Base-by-base conservation (phyloP, 2,797 vertebrate genomes). In the Melanotaenia boesemani region DNA sequence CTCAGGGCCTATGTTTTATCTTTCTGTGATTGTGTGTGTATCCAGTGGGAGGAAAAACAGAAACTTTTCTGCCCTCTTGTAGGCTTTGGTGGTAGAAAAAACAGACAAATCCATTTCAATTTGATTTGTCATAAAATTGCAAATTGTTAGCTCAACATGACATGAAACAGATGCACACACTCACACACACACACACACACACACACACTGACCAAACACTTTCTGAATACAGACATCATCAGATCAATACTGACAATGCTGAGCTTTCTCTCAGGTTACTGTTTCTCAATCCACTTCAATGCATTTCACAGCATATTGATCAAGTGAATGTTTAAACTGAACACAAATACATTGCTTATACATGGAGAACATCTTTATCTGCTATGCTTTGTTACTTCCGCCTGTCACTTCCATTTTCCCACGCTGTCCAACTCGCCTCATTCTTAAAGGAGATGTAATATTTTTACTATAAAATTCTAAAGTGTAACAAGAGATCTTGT, bases 61-160 rank as follows among this genome's bases (percentile, higher is more conserved):
- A 57, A 39, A 73, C 36, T 36, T 5, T 67, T 13, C 69, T 67
- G 54, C 24, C 71, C 72, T 84, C 58, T 71, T 34, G 8, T 65
- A 72, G 62, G 18, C 24, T 69, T 79, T 37, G 62, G 20, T 46
- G 20, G 8, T 20, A 32, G 72, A 79, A 81, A 84, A 60, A 13
- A 52, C 37, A 81, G 63, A 79, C 69, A 58, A 85, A 60, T 72
- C 72, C 71, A 86, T 86, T 83, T 85, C 26, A 63, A 76, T 89
- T 81, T 86, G 81, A 90, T 84, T 82, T 80, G 85, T 84, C 73
- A 67, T 81, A 76, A 55, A 90, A 86, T 90, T 74, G 74, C 56
- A 64, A 65, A 76, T 72, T 67, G 72, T 89, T 79, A 81, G 84
- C 57, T 82, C 67, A 62, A 68, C 74, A 70, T 62, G 70, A 85